Base-by-base conservation (phyloP, 2,888 invertebrate genomes). In the Aethes cnicana region DNA sequence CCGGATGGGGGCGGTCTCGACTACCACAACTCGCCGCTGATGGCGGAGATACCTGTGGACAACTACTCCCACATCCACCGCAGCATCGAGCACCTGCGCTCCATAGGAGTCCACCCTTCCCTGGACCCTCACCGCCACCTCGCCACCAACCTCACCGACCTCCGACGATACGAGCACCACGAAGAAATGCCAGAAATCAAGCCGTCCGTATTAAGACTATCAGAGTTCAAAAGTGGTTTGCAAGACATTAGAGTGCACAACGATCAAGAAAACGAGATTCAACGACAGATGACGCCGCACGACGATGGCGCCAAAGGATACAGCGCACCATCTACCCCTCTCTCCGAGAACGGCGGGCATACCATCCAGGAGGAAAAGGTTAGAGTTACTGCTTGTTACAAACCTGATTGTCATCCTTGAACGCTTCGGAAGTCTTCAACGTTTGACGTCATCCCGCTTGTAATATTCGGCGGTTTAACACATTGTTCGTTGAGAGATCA, bases 41-140 rank as follows among this genome's bases (percentile, higher is more conserved):
- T 93, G 88, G 93, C 93, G 0, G 93, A 93, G 79, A 93, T 93
- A 71, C 93, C 93, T 25, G 77, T 92, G 63, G 93, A 93, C 61
- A 92, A 92, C 72, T 91, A 92, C 61, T 91, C 92, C 47, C 92
- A 92, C 58, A 92, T 92, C 67, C 92, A 92, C 70, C 90, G 92
- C 64, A 93, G 93, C 60, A 93, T 92, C 75, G 92, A 92, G 61
- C 92, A 92, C 65, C 74, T 92, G 61, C 84, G 92, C 61, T 92
- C 92, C 26, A 87, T 92, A 64, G 92, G 92, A 21, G 92, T 90
- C 1, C 87, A 88, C 1, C 89, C 85, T 0, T 81, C 84, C n/a
- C 43, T 90, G 57, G 88, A 90, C 56, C 82, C 79, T 8, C 90
- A 90, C 57, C 81, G 90, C 64, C 90, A 90, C 59, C 67, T 90